phyloP scores from a whole-genome alignment of 2,888 invertebrate genomes.

The Iselma pallidipennis region DNA sequence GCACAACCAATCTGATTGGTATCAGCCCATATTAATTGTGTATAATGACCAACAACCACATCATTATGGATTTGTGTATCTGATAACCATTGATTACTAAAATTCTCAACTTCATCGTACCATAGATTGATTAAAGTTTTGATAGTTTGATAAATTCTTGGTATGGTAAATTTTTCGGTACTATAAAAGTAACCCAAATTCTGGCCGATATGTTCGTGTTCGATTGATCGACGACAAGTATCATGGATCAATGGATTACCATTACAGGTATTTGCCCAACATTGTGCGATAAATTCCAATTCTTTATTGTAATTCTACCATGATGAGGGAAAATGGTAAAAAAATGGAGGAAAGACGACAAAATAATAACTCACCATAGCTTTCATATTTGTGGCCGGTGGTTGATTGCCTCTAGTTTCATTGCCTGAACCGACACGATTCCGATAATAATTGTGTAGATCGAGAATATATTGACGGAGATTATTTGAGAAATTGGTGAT shows the following conservation, averaged over 20 bases:
- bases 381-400: constrained; percentile 50
- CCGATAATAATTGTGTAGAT: constrained; percentile 50
- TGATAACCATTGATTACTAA: constrained; percentile 44
- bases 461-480: constrained; percentile 47
- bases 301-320: constrained; percentile 49
- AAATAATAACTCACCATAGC: constrained; percentile 42
- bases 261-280: constrained; percentile 52
- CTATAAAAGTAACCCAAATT: constrained; percentile 48
- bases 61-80: constrained; percentile 38
- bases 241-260: constrained; percentile 48
- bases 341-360: not conserved
- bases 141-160: constrained; percentile 39
- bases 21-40: constrained; percentile 52
- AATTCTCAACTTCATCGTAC: constrained; percentile 51
- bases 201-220: constrained; percentile 48
- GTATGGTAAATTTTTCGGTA: constrained; percentile 31
- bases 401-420: constrained; percentile 47
- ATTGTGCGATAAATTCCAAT: constrained; percentile 51
- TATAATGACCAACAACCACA: constrained; percentile 50
- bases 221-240: constrained; percentile 46
- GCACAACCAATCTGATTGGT: constrained; percentile 50
- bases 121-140: constrained; percentile 44
- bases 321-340: not conserved
- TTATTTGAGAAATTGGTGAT: constrained; percentile 42
- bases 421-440: constrained; percentile 50